A percentile compares a stretch with the other conserved stretches of the same genome.
Evolutionary conservation across 2,797 vertebrate species (phyloP).

Genomic region (Taeniopygia guttata): DNA sequence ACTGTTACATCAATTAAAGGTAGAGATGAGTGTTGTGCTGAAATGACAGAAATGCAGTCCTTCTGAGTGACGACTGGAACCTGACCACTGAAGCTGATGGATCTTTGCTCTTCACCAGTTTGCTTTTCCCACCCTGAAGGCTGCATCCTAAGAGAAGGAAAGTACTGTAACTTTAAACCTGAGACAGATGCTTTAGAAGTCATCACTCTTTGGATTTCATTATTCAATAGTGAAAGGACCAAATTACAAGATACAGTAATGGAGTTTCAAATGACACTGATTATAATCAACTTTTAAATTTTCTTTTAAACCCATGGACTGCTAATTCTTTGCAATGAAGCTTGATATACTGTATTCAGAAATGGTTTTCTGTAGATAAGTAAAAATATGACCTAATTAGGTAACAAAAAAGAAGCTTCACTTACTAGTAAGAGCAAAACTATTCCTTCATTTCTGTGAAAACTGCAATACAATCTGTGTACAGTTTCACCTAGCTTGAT

Average conservation of each 20-base stretch:
- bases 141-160: neutral
- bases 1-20: neutral
- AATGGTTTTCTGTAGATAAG: neutral
- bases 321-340: neutral
- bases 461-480: neutral
- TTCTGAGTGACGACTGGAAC: neutral
- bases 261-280: neutral
- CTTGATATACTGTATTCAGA: neutral
- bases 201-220: neutral
- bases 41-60: neutral
- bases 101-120: neutral
- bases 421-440: neutral
- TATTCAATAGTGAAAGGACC: neutral
- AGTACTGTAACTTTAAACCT: neutral
- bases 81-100: fast-evolving
- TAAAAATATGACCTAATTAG: neutral
- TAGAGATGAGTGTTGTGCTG: neutral
- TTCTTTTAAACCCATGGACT: neutral
- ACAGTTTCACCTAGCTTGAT: neutral
- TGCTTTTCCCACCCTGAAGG: neutral
- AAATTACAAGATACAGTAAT: neutral
- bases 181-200: neutral
- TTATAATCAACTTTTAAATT: neutral
- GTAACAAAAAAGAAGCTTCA: neutral
- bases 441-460: neutral